Percentiles rank a stretch among this genome's conserved stretches.
phyloP scores from a whole-genome alignment of 2,797 vertebrate species.

The Threskiornis aethiopicus region DNA sequence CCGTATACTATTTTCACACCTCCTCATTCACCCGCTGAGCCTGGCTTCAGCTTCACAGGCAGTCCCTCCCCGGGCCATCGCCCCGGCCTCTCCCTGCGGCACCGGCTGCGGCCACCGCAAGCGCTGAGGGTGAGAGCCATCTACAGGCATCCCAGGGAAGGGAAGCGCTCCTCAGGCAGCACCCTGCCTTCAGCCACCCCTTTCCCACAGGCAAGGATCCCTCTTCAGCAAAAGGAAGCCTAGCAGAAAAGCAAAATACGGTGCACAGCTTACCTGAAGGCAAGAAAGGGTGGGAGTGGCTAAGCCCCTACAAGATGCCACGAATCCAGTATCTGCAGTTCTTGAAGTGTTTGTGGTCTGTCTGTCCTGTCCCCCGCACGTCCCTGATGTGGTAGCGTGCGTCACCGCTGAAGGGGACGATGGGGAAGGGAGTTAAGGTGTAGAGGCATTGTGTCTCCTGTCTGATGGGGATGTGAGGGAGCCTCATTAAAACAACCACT shows the following conservation, averaged over 20 bases:
- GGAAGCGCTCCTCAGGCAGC: neutral
- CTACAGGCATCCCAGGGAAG: conserved; percentile 9
- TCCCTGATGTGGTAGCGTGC: accelerated
- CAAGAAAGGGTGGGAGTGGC: neutral
- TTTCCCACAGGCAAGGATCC: neutral
- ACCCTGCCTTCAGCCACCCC: neutral
- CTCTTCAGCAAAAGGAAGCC: neutral
- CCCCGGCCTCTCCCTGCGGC: neutral
- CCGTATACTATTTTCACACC: neutral
- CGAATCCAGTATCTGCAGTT: neutral
- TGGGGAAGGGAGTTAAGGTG: neutral
- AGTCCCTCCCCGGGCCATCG: accelerated
- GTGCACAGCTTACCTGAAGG: neutral
- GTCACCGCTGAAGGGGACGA: accelerated
- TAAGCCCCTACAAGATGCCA: neutral
- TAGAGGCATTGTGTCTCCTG: accelerated
- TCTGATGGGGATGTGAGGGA: neutral
- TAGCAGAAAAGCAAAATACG: neutral
- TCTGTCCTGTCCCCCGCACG: neutral
- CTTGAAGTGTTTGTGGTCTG: neutral
- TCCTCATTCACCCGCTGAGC: neutral
- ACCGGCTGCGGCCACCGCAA: neutral
- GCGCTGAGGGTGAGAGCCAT: neutral
- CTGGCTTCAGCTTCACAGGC: neutral
- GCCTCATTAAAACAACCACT: accelerated